phyloP scores from a whole-genome alignment of 2,113 vertebrate species.

The Numenius arquata region DNA sequence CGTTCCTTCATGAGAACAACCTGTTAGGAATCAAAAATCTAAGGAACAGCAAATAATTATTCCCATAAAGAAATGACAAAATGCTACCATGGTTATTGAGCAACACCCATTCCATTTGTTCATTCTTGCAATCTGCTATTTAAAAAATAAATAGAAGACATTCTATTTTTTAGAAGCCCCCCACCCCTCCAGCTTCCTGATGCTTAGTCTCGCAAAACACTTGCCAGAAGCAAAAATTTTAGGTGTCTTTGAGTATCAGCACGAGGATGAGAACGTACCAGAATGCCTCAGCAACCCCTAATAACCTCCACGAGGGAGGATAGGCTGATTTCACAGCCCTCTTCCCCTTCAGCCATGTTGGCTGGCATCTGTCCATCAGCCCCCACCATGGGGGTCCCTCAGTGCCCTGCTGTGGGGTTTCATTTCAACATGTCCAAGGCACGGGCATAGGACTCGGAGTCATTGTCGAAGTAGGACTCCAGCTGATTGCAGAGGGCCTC shows the following conservation, averaged over 20 bases:
- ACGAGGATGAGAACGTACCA: not conserved
- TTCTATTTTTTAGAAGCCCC: not conserved
- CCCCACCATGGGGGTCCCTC: not conserved
- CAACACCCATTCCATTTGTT: constrained; percentile 33
- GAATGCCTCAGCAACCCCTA: not conserved
- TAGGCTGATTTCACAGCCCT: not conserved
- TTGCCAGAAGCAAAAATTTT: constrained; percentile 4
- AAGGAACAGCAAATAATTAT: constrained; percentile 47
- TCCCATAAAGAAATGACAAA: constrained; percentile 56
- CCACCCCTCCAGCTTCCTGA: not conserved
- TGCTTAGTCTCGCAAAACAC: constrained; percentile 36
- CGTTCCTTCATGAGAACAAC: constrained; percentile 53
- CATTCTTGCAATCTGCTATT: constrained; percentile 20
- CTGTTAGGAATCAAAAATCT: constrained; percentile 39
- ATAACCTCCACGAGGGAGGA: not conserved
- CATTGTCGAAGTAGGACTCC: constrained; percentile 80
- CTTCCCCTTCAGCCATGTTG: not conserved
- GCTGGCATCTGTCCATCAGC: not conserved
- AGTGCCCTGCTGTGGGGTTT: not conserved
- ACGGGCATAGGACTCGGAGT: constrained; percentile 59
- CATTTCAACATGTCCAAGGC: not conserved
- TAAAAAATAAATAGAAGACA: constrained; percentile 71
- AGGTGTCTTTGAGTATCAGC: not conserved
- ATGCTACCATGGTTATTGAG: not conserved
- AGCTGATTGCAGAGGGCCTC: constrained; percentile 81